Evolutionary conservation across 2,113 vertebrate genomes (phyloP).

Genomic region (Alethe castanea): DNA sequence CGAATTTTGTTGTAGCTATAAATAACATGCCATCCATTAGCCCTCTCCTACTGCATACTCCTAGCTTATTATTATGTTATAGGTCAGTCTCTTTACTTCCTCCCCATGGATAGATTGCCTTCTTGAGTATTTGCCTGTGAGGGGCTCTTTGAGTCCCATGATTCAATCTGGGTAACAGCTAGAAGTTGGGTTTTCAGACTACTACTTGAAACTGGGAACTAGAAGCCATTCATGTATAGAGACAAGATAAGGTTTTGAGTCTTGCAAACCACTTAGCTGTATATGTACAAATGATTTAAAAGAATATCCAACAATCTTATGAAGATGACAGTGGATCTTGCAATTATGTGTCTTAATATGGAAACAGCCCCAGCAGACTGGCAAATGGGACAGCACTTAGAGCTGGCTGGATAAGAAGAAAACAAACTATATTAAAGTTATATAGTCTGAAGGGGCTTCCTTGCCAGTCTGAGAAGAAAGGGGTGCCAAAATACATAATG

Average conservation of each 20-base stretch:
- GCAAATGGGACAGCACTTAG: neutral
- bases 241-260: neutral
- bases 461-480: neutral
- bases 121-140: neutral
- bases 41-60: neutral
- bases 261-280: neutral
- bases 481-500: neutral
- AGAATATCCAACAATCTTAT: neutral
- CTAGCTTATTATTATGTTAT: neutral
- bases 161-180: neutral
- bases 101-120: neutral
- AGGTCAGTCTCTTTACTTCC: neutral
- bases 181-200: neutral
- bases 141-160: neutral
- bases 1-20: neutral
- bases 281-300: neutral
- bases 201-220: neutral
- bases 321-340: neutral
- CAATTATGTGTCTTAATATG: neutral
- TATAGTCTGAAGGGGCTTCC: neutral
- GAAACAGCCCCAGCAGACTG: neutral
- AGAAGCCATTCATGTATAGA: neutral
- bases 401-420: neutral
- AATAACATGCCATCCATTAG: neutral
- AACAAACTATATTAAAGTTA: neutral